Evolutionary conservation across 2,113 vertebrate species (phyloP).

Genomic region (Passer montanus): DNA sequence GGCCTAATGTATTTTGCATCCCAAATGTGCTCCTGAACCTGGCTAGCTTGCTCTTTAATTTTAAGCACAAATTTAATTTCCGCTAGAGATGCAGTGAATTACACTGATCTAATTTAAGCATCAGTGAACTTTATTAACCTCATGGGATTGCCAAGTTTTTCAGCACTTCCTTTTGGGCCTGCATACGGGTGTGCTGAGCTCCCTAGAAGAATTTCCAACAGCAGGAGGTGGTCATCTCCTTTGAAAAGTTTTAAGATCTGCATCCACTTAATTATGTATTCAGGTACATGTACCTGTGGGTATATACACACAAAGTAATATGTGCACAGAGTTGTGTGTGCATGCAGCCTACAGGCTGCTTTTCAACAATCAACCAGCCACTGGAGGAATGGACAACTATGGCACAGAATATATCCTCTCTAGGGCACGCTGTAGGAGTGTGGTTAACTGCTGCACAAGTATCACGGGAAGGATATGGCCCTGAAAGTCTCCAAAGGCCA

Average conservation of each 20-base stretch:
- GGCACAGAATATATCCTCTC: not conserved
- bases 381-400: not conserved
- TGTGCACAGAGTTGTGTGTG: not conserved
- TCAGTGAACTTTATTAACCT: conserved; percentile 69
- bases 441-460: not conserved
- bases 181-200: not conserved
- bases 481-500: not conserved
- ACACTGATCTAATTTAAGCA: conserved; percentile 70
- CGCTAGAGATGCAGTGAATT: conserved; percentile 48
- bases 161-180: conserved; percentile 48
- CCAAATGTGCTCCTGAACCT: conserved; percentile 27
- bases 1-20: conserved; percentile 41
- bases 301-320: not conserved
- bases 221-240: not conserved
- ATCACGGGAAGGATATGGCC: not conserved
- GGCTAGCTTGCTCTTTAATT: conserved; percentile 41
- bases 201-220: not conserved
- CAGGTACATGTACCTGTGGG: not conserved
- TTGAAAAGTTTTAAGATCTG: not conserved
- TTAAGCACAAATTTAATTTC: conserved; percentile 71
- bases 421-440: not conserved
- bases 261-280: not conserved
- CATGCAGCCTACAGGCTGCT: not conserved
- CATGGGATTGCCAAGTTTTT: conserved; percentile 37
- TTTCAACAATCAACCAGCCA: not conserved